Percentiles rank a stretch among this genome's conserved stretches.
Evolutionary conservation across 2,888 invertebrate genomes (phyloP).

Genomic region (Euplagia quadripunctaria): DNA sequence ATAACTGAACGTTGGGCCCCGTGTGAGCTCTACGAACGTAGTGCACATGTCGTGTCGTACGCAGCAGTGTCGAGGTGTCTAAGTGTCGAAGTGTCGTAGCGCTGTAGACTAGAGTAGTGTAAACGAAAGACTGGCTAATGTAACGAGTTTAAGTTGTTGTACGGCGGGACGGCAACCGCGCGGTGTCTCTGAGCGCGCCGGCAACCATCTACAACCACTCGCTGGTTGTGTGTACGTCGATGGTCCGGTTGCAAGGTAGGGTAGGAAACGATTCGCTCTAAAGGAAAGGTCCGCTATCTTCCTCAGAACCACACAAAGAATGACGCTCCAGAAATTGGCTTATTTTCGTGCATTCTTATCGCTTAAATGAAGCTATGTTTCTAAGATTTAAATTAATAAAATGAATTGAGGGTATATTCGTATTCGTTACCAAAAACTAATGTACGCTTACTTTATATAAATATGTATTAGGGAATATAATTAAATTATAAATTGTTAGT

Average conservation of each 20-base stretch:
- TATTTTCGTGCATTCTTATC: conserved; percentile 11
- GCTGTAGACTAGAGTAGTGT: conserved; percentile 75
- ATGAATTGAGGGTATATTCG: conserved; percentile 32
- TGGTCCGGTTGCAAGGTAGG: background rate
- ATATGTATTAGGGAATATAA: conserved; percentile 47
- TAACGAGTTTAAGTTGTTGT: conserved; percentile 69
- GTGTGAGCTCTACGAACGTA: background rate
- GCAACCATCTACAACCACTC: background rate
- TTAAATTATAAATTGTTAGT: conserved; percentile 47
- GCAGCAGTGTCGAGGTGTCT: conserved; percentile 15
- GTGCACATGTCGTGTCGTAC: conserved; percentile 9
- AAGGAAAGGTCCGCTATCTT: background rate
- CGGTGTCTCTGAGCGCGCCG: conserved; percentile 19
- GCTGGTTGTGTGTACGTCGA: too few relatives aligned
- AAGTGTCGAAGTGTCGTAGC: conserved; percentile 40
- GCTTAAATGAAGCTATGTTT: conserved; percentile 9
- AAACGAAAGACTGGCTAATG: conserved; percentile 87
- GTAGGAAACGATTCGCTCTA: background rate
- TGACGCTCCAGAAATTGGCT: conserved; percentile 5
- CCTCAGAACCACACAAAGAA: background rate
- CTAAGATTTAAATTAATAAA: conserved; percentile 15
- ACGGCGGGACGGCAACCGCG: conserved; percentile 42
- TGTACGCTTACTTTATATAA: conserved; percentile 47
- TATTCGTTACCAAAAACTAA: conserved; percentile 53
- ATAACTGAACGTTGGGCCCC: background rate